phyloP scores from a whole-genome alignment of 2,797 vertebrate species.

The Danio albolineatus region DNA sequence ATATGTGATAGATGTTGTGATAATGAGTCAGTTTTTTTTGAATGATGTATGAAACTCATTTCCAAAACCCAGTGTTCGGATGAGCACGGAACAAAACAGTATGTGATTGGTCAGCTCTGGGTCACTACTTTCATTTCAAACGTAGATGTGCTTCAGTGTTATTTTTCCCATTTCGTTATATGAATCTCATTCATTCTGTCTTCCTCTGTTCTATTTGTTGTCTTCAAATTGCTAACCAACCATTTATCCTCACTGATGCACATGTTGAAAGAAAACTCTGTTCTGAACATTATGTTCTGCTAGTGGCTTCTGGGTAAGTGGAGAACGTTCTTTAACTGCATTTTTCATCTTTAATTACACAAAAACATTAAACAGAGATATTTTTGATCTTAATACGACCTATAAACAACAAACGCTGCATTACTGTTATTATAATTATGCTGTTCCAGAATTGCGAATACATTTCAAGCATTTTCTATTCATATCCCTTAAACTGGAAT shows the following conservation, averaged over 20 bases:
- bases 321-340: neutral
- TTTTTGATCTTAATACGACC: slow-evolving; percentile 1
- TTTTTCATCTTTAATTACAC: slow-evolving; percentile 3
- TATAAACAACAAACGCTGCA: neutral
- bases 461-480: too few relatives aligned
- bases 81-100: neutral
- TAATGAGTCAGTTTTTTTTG: neutral
- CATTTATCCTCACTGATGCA: slow-evolving; percentile 41
- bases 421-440: neutral
- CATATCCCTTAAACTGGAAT: neutral
- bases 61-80: neutral
- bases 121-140: neutral
- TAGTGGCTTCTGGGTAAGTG: slow-evolving; percentile 11
- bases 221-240: slow-evolving; percentile 11
- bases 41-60: neutral
- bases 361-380: neutral
- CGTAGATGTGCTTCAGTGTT: too few relatives aligned
- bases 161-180: neutral
- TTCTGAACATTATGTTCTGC: slow-evolving; percentile 22
- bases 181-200: neutral
- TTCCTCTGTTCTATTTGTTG: neutral
- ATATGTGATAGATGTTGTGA: neutral
- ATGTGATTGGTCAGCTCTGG: neutral
- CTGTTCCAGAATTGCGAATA: too few relatives aligned
- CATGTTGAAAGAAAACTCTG: slow-evolving; percentile 37